Evolutionary conservation across 1,140 invertebrate species (phyloP), one percentile per base, ranked within the genome.

Genomic region (Gonioctena quinquepunctata): DNA sequence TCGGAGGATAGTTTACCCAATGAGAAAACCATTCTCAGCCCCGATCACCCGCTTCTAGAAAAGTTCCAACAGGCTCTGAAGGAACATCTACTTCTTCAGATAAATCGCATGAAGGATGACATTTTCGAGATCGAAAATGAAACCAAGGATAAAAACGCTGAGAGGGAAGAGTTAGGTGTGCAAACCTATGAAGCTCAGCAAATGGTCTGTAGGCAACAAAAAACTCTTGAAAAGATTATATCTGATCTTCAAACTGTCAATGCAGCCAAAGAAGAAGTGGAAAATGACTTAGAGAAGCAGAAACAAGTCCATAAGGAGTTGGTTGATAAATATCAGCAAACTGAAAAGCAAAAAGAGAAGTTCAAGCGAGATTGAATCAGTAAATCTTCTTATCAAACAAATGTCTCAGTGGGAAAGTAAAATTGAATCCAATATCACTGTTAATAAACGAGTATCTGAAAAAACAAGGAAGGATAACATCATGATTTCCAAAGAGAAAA

Each of bases 31-130:
- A 66, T 89, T 57, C 76, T 90, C 21, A 84, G 87, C 76, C 87
- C 90, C 0, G 86, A 91, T 75, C 89, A 91, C 83, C 89, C 88
- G 1, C 82, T 91, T 28, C 86, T 92, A 82, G 80, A 85, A 60
- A 85, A 84, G 74, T 92, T 92, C 75, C 90, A 92, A 82, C 75
- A 85, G 75, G 85, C 89, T 0, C 77, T 92, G 0, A 87, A 86
- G 68, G 79, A 83, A 21, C 89, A 91, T 80, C 82, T 91, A 1
- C 56, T 83, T 19, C 83, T 82, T 21, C 85, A 88, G n/a, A 84
- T 89, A 73, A 78, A 85, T 28, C 83, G 83, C 59, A 78, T 90
- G 8, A 82, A 84, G 49, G 84, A 86, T 71, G 89, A 91, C 76
- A 87, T 89, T 67, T 74, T 79, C 11, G 85, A 90, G 61, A 82